Base-by-base conservation (phyloP, 1,140 invertebrate species). In the Macrosteles quadrilineatus region DNA sequence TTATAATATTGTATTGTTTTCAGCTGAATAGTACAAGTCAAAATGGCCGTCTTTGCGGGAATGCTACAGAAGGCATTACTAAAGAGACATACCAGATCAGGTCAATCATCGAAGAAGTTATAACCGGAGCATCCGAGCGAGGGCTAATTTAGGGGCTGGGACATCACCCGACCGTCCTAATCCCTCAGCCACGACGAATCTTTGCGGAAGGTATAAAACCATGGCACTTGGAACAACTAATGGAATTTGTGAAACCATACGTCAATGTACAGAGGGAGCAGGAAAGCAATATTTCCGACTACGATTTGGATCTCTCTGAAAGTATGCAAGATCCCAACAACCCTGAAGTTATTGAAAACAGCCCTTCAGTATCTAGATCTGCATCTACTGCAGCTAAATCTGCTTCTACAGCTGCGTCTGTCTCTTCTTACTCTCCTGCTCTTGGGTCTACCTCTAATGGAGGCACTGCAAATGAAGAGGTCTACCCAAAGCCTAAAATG, bases 191-290 rank as follows among this genome's bases (percentile, higher is more conserved):
- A n/a, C n/a, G n/a, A n/a, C n/a, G n/a, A n/a, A n/a, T n/a, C n/a
- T n/a, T n/a, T n/a, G n/a, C n/a, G n/a, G n/a, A n/a, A n/a, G n/a
- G n/a, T n/a, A 47, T 14, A 19, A 69, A 69, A 65, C 32, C 45
- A n/a, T 69, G 67, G 71, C 62, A 25, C 32, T 69, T 57, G 47
- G 55, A 72, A 66, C 59, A 69, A 27, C 67, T 69, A 25, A 69
- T 72, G 71, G 40, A 63, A n/a, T 72, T 72, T 31, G 21, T 62
- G 57, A 62, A 62, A 27, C 57, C 3, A 62, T 62, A 27, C 25
- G 57, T 62, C 2, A 27, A 27, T 62, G 57, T 30, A 9, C 57
- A 62, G 57, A 62, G 27, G 57, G 57, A 62, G 9, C 57, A 62
- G 29, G 57, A 62, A 31, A 62, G 57, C 29, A 62, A 62, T 6